These are phyloP conservation scores for Eucriotettix oculatus DNA, from an alignment of 2,888 invertebrate genomes.

Conservation along the genomic window DNA sequence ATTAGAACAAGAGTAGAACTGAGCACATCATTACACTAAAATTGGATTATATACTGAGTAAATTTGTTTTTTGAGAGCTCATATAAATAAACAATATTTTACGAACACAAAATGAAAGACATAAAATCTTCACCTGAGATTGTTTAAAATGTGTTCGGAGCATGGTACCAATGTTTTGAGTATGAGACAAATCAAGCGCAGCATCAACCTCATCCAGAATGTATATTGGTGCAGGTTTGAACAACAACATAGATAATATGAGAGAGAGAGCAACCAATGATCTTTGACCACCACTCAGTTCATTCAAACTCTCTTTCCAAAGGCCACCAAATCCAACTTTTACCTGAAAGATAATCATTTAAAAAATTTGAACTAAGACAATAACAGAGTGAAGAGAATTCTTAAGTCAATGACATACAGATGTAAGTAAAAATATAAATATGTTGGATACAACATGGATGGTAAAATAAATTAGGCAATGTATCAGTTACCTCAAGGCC, in stretches of 20 bases:
- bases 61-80: too few species aligned
- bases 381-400: not conserved
- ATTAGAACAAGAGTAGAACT: too few species aligned
- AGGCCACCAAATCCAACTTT: conserved; percentile 81
- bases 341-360: conserved; percentile 27
- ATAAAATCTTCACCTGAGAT: conserved; percentile 45
- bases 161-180: conserved; percentile 97
- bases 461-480: not conserved
- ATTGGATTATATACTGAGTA: too few species aligned
- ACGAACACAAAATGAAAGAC: too few species aligned
- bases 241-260: conserved; percentile 88
- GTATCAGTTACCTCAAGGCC: conserved; percentile 58
- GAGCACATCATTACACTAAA: too few species aligned
- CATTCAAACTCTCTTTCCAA: conserved; percentile 92
- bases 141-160: conserved; percentile 74
- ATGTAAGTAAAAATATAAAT: too few species aligned
- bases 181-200: conserved; percentile 92
- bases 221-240: conserved; percentile 95
- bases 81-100: too few species aligned
- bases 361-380: not conserved
- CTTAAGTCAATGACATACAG: too few species aligned
- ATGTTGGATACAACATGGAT: not conserved
- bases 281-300: conserved; percentile 92
- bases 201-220: conserved; percentile 99
- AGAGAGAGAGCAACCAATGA: conserved; percentile 91